Base-by-base conservation (phyloP, 1,140 invertebrate genomes). In the Pteromalus puparum region DNA sequence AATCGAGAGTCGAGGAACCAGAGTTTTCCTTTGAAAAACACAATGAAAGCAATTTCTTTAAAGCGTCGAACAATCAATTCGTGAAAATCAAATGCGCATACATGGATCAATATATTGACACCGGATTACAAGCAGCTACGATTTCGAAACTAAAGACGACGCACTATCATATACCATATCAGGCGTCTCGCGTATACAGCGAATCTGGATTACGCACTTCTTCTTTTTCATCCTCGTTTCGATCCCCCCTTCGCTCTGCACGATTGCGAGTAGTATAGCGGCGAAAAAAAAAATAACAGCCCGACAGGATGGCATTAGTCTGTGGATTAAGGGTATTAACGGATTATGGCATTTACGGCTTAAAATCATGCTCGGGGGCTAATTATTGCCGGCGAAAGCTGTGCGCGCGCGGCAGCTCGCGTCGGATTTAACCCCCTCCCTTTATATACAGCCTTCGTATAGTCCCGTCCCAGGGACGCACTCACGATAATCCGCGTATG, bases 351-450 rank as follows among this genome's bases (percentile, higher is more conserved):
- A 83, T 86, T 86, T 86, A 83, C 81, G 77, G 85, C 75, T 86
- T 83, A 83, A 83, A 85, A 86, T 74, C 67, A 68, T 79, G 80
- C 84, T 77, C 46, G 74, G 38, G 26, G 82, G 79, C 85, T 86
- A 86, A 86, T 86, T 86, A 86, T 86, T 86, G 78, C 81, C 80
- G 74, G 75, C 70, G 76, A 79, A 84, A 84, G 83, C 83, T 74
- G 76, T 12, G 21, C 76, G 9, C 77, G 70, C 68, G 48, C 18
- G 30, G 67, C n/a, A 48, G 74, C 53, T 61, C 53, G 6, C 53
- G 53, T 21, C 21, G 53, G 53, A 61, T 61, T 61, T 61, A 61
- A 61, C 21, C 21, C 53, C 53, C 21, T 61, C 53, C 21, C 46
- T 15, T n/a, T n/a, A n/a, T n/a, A n/a, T n/a, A 48, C 18, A 61